Evolutionary conservation across 2,113 vertebrate species (phyloP).

Genomic region (Sphaerodactylus townsendi): DNA sequence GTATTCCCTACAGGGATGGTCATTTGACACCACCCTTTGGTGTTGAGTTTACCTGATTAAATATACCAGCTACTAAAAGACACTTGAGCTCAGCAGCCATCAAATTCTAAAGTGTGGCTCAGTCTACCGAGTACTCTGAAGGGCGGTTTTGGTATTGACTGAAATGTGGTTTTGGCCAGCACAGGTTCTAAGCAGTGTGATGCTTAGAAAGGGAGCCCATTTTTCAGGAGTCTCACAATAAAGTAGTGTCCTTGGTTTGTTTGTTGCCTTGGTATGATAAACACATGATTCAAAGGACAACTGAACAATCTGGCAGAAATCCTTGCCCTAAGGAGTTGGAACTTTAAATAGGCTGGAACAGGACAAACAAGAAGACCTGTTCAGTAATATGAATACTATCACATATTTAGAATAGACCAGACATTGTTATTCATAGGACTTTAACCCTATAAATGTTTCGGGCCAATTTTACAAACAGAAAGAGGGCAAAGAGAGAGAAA

Average conservation of each 20-base stretch:
- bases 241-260: neutral
- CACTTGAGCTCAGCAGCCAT: neutral
- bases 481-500: fast-evolving
- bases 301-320: neutral
- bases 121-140: neutral
- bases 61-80: neutral
- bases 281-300: neutral
- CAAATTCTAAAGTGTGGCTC: neutral
- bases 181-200: neutral
- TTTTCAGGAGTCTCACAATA: neutral
- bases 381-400: neutral
- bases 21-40: neutral
- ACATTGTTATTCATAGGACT: neutral
- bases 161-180: neutral
- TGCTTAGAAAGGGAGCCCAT: neutral
- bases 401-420: neutral
- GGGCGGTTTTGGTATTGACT: neutral
- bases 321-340: neutral
- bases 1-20: neutral
- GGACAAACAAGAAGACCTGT: neutral
- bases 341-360: neutral
- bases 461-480: fast-evolving
- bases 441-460: neutral
- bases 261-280: neutral
- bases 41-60: neutral